These are phyloP conservation scores for Eubasilissa regina DNA, from an alignment of 1,140 invertebrate genomes.

Conservation along the genomic window DNA sequence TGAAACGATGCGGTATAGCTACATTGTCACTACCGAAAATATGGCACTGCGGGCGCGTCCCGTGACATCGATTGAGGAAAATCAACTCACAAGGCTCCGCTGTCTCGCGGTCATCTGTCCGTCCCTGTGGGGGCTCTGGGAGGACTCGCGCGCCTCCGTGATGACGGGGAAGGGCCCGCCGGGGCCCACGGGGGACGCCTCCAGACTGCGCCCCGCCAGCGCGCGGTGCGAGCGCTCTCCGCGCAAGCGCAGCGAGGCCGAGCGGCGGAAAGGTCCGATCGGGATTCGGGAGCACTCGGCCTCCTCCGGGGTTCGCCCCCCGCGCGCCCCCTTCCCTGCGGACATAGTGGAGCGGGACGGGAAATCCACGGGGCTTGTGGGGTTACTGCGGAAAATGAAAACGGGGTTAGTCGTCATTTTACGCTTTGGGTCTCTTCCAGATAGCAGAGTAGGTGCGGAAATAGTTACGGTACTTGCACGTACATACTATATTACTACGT, in stretches of 20 bases:
- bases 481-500: too few species aligned
- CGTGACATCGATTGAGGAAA: conserved; percentile 7
- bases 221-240: conserved; percentile 62
- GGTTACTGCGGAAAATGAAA: conserved; percentile 41
- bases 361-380: conserved; percentile 2
- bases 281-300: conserved; percentile 54
- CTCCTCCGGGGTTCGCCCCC: conserved; percentile 43
- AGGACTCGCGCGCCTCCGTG: conserved; percentile 47
- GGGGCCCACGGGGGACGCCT: conserved; percentile 47
- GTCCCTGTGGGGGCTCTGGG: conserved; percentile 36
- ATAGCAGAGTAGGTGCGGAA: too few species aligned
- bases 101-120: conserved; percentile 40
- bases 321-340: conserved; percentile 8
- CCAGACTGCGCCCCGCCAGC: conserved; percentile 21
- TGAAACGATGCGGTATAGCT: too few species aligned
- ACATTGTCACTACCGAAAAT: not conserved
- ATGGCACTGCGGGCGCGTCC: not conserved
- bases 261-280: conserved; percentile 61
- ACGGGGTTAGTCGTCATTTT: conserved; percentile 24
- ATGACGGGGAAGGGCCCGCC: conserved; percentile 37
- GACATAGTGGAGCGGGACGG: conserved; percentile 10
- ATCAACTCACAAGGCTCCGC: conserved; percentile 53
- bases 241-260: conserved; percentile 71
- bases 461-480: not conserved
- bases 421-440: too few species aligned